Percentiles rank a stretch among this genome's conserved stretches.
phyloP scores from a whole-genome alignment of 2,797 vertebrate species.

The Sebastes melanostomus region DNA sequence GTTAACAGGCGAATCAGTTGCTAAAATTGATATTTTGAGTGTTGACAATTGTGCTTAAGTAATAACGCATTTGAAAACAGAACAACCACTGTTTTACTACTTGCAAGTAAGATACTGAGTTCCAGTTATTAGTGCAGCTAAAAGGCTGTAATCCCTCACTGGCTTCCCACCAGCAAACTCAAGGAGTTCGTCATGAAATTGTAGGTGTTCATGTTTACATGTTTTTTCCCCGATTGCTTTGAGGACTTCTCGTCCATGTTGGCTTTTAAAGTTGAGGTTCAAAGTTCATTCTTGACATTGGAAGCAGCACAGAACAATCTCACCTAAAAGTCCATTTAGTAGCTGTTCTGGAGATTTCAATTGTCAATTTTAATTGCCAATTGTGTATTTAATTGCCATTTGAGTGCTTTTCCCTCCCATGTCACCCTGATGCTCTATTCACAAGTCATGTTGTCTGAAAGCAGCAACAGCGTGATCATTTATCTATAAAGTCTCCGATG shows the following conservation, averaged over 20 bases:
- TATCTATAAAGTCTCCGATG: background rate
- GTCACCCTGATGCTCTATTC: background rate
- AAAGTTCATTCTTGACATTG: background rate
- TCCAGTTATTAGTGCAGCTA: background rate
- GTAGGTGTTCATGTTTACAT: background rate
- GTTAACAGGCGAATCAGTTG: rapidly evolving
- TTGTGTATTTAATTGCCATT: background rate
- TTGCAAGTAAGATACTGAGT: background rate
- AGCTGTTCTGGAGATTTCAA: background rate
- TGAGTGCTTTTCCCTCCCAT: background rate
- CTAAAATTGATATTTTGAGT: background rate
- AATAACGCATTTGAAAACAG: background rate
- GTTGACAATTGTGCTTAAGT: background rate
- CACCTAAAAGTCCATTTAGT: background rate
- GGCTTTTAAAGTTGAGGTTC: background rate
- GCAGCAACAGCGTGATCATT: background rate
- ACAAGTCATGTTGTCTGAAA: background rate
- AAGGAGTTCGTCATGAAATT: background rate
- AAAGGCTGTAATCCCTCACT: background rate
- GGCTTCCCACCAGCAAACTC: background rate
- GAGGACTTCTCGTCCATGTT: background rate
- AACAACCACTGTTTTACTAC: background rate
- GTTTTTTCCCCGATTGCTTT: background rate
- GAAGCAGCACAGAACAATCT: background rate
- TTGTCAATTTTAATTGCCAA: background rate